Base-by-base conservation (phyloP, 2,797 vertebrate species). In the Pogoniulus pusillus region DNA sequence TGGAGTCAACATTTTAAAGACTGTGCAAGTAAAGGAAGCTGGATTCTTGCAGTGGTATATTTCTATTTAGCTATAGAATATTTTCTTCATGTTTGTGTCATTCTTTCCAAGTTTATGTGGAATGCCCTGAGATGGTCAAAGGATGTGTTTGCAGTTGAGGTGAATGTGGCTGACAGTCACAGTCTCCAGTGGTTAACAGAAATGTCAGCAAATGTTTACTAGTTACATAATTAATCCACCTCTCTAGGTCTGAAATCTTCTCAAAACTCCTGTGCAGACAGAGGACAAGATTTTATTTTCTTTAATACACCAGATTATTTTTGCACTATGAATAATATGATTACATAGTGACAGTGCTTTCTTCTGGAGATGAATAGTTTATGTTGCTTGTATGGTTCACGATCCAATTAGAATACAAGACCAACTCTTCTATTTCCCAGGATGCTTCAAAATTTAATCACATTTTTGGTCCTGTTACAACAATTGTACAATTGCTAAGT, bases 111-210 rank as follows among this genome's bases (percentile, higher is more conserved):
- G n/a, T 75, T 65, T 57, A 12, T 79, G 15, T 18, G 23, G 32
- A 65, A 63, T 24, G 29, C 27, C 26, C 74, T 74, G 41, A 60
- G 80, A 82, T 49, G 34, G 29, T 16, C 37, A 62, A 35, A 1
- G 4, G 35, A 4, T 0, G 0, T 14, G 4, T 82, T 86, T 83
- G 60, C 19, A 65, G 12, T 37, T 69, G 39, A 24, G 18, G 9
- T 77, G 70, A 53, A 6, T 37, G 37, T 37, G 18, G 35, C 43
- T 60, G 64, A 24, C 10, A 30, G 39, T 82, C 5, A 12, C 9
- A 5, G 63, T 80, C 26, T 73, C 6, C 24, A 57, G 27, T 24
- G 80, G 16, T 69, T 89, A 49, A 45, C 23, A 60, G 62, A 90
- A 89, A 53, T 73, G 85, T 80, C 9, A 9, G 24, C 72, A 69